Percentiles rank a stretch among this genome's conserved stretches.
These are phyloP conservation scores for Acrobasis repandana DNA, from an alignment of 2,888 invertebrate genomes.

Conservation along the genomic window DNA sequence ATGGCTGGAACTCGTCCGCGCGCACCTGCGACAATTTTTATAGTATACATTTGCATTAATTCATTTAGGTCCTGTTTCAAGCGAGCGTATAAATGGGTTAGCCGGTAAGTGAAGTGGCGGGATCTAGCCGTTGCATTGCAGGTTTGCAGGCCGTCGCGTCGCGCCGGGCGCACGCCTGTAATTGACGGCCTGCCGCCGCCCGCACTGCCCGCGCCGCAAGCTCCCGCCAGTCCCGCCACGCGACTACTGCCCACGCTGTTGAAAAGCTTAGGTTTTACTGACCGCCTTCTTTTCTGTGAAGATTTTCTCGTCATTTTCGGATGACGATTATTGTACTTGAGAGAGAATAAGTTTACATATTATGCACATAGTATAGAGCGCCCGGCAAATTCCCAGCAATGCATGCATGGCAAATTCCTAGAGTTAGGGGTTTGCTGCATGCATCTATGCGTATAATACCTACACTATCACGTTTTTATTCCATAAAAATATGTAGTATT, in stretches of 20 bases:
- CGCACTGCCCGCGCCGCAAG: conserved; percentile 26
- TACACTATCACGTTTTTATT: no score
- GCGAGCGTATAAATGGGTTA: conserved; percentile 79
- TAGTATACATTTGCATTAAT: conserved; percentile 83
- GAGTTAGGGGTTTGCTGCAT: no score
- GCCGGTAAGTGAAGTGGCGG: conserved; percentile 79
- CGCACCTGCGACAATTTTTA: conserved; percentile 83
- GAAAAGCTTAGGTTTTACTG: conserved; percentile 23
- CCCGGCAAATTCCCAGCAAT: no score
- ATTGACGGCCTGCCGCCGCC: conserved; percentile 8
- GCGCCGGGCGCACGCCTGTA: conserved; percentile 28
- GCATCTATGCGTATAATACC: no score
- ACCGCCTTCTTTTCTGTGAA: neutral
- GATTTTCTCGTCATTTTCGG: neutral
- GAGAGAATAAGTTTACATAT: no score
- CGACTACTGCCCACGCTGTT: conserved; percentile 33
- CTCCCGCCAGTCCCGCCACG: conserved; percentile 41
- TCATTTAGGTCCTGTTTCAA: conserved; percentile 81
- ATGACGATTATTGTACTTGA: neutral
- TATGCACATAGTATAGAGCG: no score
- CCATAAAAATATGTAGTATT: no score
- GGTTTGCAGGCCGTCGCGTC: conserved; percentile 33
- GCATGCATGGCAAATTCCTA: no score
- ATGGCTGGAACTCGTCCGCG: conserved; percentile 75
- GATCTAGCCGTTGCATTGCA: conserved; percentile 56